Evolutionary conservation across 2,113 vertebrate species (phyloP).

Genomic region (Pungitius pungitius): DNA sequence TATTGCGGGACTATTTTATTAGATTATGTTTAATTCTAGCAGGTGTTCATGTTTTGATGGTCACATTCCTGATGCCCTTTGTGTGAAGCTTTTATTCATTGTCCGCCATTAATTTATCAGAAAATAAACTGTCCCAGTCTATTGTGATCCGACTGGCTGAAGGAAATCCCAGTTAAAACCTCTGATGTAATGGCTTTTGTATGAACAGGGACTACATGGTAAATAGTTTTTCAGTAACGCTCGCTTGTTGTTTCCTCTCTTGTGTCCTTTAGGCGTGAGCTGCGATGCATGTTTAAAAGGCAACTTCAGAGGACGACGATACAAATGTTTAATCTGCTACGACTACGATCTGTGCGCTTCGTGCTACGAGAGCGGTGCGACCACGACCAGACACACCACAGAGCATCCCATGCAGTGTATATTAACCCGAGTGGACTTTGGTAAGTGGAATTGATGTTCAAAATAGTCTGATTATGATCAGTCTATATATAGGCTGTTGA

Average conservation of each 20-base stretch:
- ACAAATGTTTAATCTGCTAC: constrained; percentile 99
- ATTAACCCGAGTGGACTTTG: constrained; percentile 98
- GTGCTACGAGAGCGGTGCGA: constrained; percentile 98
- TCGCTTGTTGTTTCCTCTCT: not conserved
- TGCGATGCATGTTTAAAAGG: constrained; percentile 99
- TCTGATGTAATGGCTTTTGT: not conserved
- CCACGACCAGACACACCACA: constrained; percentile 97
- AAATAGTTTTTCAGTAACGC: not conserved
- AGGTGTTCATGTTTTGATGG: not conserved
- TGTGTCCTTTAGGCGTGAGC: constrained; percentile 91
- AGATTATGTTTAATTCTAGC: not conserved
- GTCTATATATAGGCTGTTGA: not conserved
- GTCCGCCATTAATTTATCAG: not conserved
- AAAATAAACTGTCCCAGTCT: not conserved
- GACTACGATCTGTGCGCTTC: constrained; percentile 98
- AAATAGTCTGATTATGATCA: not conserved
- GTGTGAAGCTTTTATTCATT: not conserved
- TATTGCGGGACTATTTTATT: not conserved
- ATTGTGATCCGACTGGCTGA: too few relatives aligned
- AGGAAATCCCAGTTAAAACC: not conserved
- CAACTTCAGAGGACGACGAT: constrained; percentile 97
- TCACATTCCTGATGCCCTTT: not conserved
- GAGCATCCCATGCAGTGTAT: constrained; percentile 99
- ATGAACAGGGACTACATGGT: not conserved
- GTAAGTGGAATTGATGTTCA: constrained; percentile 79